Conservation (phyloP, 2,113 vertebrate genomes). For the Antennarius striatus region DNA sequence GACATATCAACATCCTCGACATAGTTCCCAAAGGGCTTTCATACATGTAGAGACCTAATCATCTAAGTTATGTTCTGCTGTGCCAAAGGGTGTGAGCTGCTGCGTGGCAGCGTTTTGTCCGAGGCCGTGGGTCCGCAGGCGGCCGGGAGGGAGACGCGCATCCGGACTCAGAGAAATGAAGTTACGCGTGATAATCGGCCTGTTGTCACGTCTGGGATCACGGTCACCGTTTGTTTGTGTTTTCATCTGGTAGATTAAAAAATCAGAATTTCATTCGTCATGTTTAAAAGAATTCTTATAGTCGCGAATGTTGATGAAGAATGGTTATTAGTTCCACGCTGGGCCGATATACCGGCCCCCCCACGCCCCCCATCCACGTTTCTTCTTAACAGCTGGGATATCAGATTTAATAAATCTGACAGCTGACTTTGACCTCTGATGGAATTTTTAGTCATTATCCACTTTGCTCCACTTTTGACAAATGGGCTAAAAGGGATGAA, state of each 20-base stretch:
- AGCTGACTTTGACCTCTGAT: too few species aligned
- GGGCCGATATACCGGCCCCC: too few species aligned
- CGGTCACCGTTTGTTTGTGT: too few species aligned
- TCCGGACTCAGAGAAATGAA: neutral
- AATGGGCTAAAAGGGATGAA: neutral
- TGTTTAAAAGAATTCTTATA: too few species aligned
- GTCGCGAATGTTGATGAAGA: too few species aligned
- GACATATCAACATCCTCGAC: constrained; percentile 83
- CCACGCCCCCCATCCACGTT: too few species aligned
- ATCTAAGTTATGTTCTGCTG: constrained; percentile 61
- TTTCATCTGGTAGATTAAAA: too few species aligned
- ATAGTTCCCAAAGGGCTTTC: constrained; percentile 60
- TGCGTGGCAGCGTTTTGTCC: neutral
- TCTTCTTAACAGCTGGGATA: neutral
- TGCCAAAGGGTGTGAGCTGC: constrained; percentile 31
- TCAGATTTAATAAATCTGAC: neutral
- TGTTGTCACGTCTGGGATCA: too few species aligned
- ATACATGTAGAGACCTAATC: constrained; percentile 58
- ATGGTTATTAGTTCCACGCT: too few species aligned
- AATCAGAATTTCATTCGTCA: too few species aligned
- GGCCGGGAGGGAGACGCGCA: neutral
- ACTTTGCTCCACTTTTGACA: neutral
- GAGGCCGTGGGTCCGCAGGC: constrained; percentile 1
- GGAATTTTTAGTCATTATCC: too few species aligned
- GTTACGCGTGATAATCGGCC: neutral